Percentiles rank a stretch among this genome's conserved stretches.
phyloP scores from a whole-genome alignment of 2,888 invertebrate genomes.

The Eutolmus rufibarbis region DNA sequence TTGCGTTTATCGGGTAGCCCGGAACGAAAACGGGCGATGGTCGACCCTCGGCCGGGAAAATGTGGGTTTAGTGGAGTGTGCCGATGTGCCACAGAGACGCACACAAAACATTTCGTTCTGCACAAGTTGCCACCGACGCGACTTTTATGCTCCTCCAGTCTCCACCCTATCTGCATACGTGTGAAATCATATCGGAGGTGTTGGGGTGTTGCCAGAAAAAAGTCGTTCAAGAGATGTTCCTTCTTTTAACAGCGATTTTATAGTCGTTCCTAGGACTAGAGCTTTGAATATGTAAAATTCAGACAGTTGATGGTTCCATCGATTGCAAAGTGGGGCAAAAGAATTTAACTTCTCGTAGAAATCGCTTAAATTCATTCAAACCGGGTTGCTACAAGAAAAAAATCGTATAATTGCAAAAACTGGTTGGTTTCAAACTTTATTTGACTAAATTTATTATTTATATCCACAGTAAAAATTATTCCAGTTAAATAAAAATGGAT shows the following conservation, averaged over 20 bases:
- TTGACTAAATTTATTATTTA: no score
- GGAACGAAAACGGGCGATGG: background rate
- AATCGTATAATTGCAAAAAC: no score
- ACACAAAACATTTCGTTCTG: slow-evolving; percentile 8
- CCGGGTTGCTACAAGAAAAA: background rate
- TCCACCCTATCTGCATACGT: background rate
- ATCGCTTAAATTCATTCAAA: background rate
- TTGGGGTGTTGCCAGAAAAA: slow-evolving; percentile 19
- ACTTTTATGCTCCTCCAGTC: slow-evolving; percentile 2
- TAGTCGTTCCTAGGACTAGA: background rate
- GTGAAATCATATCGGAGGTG: slow-evolving; percentile 14
- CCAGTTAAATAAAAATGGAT: no score
- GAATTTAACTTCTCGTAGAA: background rate
- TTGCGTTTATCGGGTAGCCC: background rate
- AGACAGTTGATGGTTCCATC: background rate
- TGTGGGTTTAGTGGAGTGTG: background rate
- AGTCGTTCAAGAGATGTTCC: background rate
- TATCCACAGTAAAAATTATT: no score
- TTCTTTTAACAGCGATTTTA: background rate
- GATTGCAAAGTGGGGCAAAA: background rate
- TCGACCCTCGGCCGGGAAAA: background rate
- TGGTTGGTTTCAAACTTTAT: no score
- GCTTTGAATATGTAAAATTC: background rate
- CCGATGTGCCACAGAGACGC: background rate
- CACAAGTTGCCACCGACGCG: slow-evolving; percentile 9